Conservation (phyloP, 1,140 invertebrate species). For the Musca domestica region DNA sequence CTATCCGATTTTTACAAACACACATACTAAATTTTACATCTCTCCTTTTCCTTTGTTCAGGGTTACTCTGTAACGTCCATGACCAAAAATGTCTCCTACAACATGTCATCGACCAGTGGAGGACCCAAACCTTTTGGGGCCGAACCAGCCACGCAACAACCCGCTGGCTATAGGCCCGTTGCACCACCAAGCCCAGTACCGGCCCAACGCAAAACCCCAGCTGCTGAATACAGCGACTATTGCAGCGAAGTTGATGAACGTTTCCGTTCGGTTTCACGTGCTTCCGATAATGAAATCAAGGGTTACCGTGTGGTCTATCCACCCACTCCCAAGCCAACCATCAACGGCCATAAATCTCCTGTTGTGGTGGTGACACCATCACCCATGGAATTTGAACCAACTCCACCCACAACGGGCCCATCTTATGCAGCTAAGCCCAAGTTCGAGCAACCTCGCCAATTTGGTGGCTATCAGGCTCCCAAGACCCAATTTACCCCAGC, state of each 20-base stretch:
- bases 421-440: slow-evolving; percentile 55
- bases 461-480: slow-evolving; percentile 31
- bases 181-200: slow-evolving; percentile 32
- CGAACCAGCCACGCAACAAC: not conserved
- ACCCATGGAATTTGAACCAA: slow-evolving; percentile 60
- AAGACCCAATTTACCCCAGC: slow-evolving; percentile 35
- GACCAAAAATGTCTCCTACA: slow-evolving; percentile 16
- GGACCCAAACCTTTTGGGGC: not conserved
- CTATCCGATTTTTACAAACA: too few species aligned
- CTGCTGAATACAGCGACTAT: slow-evolving; percentile 72
- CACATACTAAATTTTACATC: too few species aligned
- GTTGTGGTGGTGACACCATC: slow-evolving; percentile 55
- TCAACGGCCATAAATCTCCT: slow-evolving; percentile 52
- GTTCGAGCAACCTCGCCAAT: slow-evolving; percentile 56
- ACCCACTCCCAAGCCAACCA: slow-evolving; percentile 56
- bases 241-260: slow-evolving; percentile 71
- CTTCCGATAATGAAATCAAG: slow-evolving; percentile 58
- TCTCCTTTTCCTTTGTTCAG: not conserved
- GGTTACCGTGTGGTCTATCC: slow-evolving; percentile 60
- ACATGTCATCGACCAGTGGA: not conserved
- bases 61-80: slow-evolving; percentile 6
- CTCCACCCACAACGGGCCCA: slow-evolving; percentile 52
- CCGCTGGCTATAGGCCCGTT: not conserved
- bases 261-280: slow-evolving; percentile 63
- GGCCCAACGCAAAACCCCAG: slow-evolving; percentile 61